A percentile compares a stretch with the other conserved stretches of the same genome.
These are phyloP conservation scores for Drosophila sp. DNA, from an alignment of 1,140 invertebrate species.

Conservation along the genomic window DNA sequence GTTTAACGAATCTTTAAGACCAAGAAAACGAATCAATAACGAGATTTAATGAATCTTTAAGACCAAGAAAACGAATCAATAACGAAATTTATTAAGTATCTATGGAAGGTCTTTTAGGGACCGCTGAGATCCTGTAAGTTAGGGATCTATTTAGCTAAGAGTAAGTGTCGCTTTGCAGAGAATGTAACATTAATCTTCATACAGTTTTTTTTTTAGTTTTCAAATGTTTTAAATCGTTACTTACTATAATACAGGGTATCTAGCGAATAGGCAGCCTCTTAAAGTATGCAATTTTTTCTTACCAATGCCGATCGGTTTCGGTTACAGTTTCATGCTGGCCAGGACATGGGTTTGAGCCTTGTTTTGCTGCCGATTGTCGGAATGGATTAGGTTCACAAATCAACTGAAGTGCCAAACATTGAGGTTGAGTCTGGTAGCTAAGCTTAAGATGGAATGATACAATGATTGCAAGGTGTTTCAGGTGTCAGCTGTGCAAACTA, in stretches of 20 bases:
- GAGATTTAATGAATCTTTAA: no score
- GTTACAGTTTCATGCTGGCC: constrained; percentile 61
- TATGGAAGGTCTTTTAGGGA: no score
- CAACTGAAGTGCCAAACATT: constrained; percentile 17
- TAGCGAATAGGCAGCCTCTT: background rate
- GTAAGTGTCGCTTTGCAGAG: no score
- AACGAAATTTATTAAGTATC: no score
- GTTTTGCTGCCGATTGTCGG: constrained; percentile 73
- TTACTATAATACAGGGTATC: background rate
- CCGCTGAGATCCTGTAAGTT: no score
- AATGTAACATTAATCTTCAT: no score
- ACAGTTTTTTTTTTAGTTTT: no score
- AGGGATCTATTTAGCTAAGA: no score
- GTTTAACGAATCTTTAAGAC: no score
- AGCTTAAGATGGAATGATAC: background rate
- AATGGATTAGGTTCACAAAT: constrained; percentile 58
- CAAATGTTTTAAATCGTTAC: background rate
- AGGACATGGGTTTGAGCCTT: constrained; percentile 63
- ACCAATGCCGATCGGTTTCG: constrained; percentile 36
- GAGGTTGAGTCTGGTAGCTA: constrained; percentile 41
- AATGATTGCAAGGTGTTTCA: constrained; percentile 54
- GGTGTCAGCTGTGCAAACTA: constrained; percentile 71
- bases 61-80: no score
- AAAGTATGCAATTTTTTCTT: background rate
- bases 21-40: no score